Evolutionary conservation across 1,140 invertebrate species (phyloP), one percentile per base, ranked within the genome.

Genomic region (Epicauta chinensis): DNA sequence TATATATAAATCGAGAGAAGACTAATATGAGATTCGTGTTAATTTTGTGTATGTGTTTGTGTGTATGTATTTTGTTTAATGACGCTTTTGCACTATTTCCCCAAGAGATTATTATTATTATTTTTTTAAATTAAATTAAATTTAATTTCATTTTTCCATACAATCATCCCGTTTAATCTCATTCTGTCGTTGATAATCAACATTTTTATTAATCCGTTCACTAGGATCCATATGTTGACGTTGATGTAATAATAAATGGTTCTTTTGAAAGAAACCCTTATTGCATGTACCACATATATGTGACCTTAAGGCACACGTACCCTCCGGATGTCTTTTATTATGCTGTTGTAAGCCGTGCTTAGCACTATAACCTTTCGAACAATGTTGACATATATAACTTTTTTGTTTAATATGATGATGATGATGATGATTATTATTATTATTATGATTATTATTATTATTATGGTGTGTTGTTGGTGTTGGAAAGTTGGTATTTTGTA

Each of bases 221-320:
- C 38, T 67, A 55, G 30, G 75, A 67, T 89, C 86, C 79, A 89
- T 85, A 67, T 91, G 88, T 59, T 88, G 86, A 12, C 86, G 73
- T 64, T 87, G 84, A 70, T 92, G 89, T 16, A 89, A 70, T 65
- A 87, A 77, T 45, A 90, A 68, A 63, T 89, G 86, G 71, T 88
- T 88, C 71, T 89, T 89, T 67, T 89, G 87, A 74, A 87, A 88
- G 78, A 92, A 92, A 12, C 86, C 86, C 68, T 91, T 91, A 36
- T 86, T 87, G 65, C 90, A 92, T 58, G 87, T 85, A 52, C 83
- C 80, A 63, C 89, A 91, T 7, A 86, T 83, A 66, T 84, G 91
- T 53, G 84, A 89, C 69, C 86, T 78, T 52, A 87, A 74, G 36
- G 87, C 86, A 64, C 87, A 89, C 47, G 82, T 83, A n/a, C 85